These are phyloP conservation scores for Meghimatium bilineatum DNA, from an alignment of 2,888 invertebrate genomes.

Conservation along the genomic window DNA sequence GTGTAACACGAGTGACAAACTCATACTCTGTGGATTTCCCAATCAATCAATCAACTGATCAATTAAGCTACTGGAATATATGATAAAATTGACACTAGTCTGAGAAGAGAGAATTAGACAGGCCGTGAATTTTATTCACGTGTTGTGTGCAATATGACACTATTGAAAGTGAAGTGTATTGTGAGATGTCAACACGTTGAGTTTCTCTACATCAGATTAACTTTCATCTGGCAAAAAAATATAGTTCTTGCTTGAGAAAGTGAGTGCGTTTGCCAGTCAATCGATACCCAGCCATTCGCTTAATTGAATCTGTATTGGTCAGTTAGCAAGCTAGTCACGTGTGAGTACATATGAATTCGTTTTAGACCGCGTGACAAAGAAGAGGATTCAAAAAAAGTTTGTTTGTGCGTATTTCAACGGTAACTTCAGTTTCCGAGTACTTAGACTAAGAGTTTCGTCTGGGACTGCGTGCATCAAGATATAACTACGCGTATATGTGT, in stretches of 20 bases:
- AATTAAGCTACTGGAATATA: no score
- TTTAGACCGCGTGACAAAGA: background rate
- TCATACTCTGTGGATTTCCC: no score
- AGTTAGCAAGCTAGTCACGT: slow-evolving; percentile 21
- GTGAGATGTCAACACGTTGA: background rate
- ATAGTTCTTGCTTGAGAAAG: background rate
- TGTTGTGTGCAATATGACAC: background rate
- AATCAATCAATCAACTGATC: no score
- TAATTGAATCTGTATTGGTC: slow-evolving; percentile 29
- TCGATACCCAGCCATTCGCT: slow-evolving; percentile 21
- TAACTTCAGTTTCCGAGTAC: background rate
- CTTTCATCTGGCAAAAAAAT: background rate
- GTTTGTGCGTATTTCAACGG: background rate
- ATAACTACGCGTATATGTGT: background rate
- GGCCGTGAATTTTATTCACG: background rate
- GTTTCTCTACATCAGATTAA: background rate
- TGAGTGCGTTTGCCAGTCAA: slow-evolving; percentile 33
- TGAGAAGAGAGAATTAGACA: background rate
- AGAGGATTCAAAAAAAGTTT: background rate
- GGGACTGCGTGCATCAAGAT: background rate
- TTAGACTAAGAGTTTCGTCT: background rate
- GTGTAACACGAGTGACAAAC: no score
- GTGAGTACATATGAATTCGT: slow-evolving; percentile 25
- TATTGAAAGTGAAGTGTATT: background rate
- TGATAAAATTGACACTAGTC: no score